Evolutionary conservation across 2,797 vertebrate genomes (phyloP), one percentile per base, ranked within the genome.

Genomic region (Pseudopleuronectes americanus): DNA sequence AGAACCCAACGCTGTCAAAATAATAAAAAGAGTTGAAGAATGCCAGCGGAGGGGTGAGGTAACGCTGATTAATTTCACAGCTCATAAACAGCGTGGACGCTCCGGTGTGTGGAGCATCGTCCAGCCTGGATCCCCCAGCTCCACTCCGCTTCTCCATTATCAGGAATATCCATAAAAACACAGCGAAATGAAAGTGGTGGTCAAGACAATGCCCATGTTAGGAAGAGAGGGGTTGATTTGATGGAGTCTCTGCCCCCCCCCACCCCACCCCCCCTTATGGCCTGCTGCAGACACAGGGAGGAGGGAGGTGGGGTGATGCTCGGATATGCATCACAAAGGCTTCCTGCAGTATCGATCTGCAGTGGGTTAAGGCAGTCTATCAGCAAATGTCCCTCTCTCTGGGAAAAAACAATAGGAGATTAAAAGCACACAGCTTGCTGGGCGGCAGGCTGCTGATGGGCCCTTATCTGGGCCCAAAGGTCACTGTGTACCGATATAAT

Each of bases 301-400:
- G 43, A 49, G 54, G 21, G 28, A 26, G 24, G 24, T 52, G 67
- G 31, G 77, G 85, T 76, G 76, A 76, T 91, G 89, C 88, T 91
- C 90, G 90, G 89, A 92, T 92, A 93, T 93, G 92, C 92, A 94
- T 94, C 92, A 94, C 93, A 93, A 94, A 92, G 90, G 91, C 90
- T 94, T 93, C 90, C 92, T 91, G 89, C 88, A 77, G 89, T 94
- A 94, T 94, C 86, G 93, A 94, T 94, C 91, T 43, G 86, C 86
- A 84, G 81, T 89, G 89, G 91, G 92, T 92, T 92, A 89, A 90
- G 89, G 90, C 89, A 93, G 92, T 93, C 92, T 92, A 93, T 93
- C 92, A 92, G 92, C 90, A 91, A 92, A 92, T 91, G 89, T 91
- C 90, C 88, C 91, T 87, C 90, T 91, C 91, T 92, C 84, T 87